Conservation (phyloP, 1,140 invertebrate species). For the Samia ricini region DNA sequence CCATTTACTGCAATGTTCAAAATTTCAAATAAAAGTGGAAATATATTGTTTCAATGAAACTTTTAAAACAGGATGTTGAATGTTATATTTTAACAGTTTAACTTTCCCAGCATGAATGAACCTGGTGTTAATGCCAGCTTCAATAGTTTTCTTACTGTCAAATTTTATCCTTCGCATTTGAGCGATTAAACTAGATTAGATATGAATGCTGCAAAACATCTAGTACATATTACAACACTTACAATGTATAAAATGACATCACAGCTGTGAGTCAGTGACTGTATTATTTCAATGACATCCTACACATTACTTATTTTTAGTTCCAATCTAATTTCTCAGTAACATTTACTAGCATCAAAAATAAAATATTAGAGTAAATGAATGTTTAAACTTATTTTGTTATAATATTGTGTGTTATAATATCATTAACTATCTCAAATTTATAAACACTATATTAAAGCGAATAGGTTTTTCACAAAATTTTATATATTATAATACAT, state of each 20-base stretch:
- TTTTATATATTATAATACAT: too few relatives aligned
- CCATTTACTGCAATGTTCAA: background rate
- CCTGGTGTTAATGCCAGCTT: too few relatives aligned
- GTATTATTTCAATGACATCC: constrained; percentile 9
- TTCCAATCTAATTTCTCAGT: background rate
- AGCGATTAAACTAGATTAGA: background rate
- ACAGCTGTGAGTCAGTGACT: constrained; percentile 12
- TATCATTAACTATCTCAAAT: too few relatives aligned
- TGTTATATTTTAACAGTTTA: background rate
- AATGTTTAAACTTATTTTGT: too few relatives aligned
- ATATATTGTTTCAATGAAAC: background rate
- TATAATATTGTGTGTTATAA: too few relatives aligned
- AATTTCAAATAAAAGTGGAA: background rate
- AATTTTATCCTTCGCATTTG: too few relatives aligned
- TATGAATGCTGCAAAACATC: background rate
- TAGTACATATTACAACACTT: background rate
- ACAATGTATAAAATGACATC: background rate
- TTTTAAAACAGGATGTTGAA: background rate
- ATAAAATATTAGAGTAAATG: too few relatives aligned
- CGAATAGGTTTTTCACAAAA: too few relatives aligned
- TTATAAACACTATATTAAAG: too few relatives aligned
- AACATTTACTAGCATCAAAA: too few relatives aligned
- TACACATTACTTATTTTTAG: constrained; percentile 9
- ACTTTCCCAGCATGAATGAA: too few relatives aligned
- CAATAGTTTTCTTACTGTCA: too few relatives aligned